phyloP scores from a whole-genome alignment of 2,797 vertebrate species.

The Megaceryle alcyon region DNA sequence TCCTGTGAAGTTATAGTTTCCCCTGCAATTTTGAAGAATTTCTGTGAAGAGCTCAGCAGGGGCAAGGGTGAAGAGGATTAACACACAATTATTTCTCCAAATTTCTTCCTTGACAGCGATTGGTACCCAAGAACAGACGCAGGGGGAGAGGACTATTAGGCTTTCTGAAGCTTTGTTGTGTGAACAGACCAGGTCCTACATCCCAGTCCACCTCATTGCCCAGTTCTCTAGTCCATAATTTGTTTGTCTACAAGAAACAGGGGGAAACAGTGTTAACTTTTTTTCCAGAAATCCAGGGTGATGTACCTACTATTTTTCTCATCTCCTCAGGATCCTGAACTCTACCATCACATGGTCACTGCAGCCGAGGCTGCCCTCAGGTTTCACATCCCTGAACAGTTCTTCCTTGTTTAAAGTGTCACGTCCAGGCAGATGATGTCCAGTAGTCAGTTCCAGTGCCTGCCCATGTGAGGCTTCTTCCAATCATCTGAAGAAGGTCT shows the following conservation, averaged over 20 bases:
- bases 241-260: background rate
- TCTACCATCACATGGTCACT: background rate
- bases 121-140: background rate
- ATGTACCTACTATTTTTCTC: background rate
- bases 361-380: background rate
- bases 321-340: background rate
- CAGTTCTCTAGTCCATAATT: background rate
- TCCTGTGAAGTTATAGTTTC: background rate
- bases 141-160: background rate
- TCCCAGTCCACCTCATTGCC: background rate
- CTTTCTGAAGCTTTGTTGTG: background rate
- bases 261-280: accelerated
- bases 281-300: background rate
- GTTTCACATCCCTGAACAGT: background rate
- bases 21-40: background rate
- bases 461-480: background rate
- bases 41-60: background rate
- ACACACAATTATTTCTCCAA: background rate
- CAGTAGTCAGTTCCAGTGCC: background rate
- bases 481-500: background rate
- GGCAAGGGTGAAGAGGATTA: background rate
- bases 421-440: accelerated
- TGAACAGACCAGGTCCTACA: background rate
- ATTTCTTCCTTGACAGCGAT: background rate
- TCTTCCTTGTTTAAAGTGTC: background rate